These are phyloP conservation scores for Eunapius fragilis DNA, from an alignment of 37 sponge, comb jelly and placozoan genomes.

Conservation along the genomic window DNA sequence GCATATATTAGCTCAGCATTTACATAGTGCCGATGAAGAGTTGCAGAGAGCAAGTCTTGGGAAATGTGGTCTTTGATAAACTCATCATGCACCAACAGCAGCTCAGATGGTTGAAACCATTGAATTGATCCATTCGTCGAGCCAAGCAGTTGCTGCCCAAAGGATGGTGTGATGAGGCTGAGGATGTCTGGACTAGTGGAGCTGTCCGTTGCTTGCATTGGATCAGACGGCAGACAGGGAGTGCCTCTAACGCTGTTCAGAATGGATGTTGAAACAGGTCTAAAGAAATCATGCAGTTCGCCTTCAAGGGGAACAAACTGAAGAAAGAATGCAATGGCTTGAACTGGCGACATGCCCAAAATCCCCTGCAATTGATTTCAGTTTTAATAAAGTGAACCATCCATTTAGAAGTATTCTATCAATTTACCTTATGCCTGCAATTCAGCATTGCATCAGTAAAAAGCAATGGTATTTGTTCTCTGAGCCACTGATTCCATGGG, in stretches of 20 bases:
- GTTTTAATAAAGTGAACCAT: not conserved
- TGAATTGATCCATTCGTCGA: not conserved
- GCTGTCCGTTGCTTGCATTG: not conserved
- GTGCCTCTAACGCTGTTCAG: constrained; percentile 37
- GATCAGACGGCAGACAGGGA: constrained; percentile 48
- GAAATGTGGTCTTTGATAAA: constrained; percentile 37
- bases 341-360: constrained; percentile 9
- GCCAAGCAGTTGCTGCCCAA: not conserved
- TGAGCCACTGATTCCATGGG: constrained; percentile 77
- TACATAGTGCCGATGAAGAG: constrained; percentile 37
- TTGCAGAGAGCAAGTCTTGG: constrained; percentile 23
- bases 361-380: not conserved
- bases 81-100: constrained; percentile 11
- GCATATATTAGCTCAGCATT: constrained; percentile 17
- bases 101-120: constrained; percentile 69
- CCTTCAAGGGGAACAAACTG: constrained; percentile 70
- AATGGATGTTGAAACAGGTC: constrained; percentile 48
- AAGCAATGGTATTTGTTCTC: constrained; percentile 58
- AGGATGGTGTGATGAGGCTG: not conserved
- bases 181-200: constrained; percentile 1
- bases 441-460: constrained; percentile 30
- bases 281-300: constrained; percentile 69
- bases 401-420: not conserved
- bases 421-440: constrained; percentile 24
- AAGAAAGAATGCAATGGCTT: constrained; percentile 47